phyloP scores from a whole-genome alignment of 1,140 invertebrate species.

The Chionoecetes opilio region DNA sequence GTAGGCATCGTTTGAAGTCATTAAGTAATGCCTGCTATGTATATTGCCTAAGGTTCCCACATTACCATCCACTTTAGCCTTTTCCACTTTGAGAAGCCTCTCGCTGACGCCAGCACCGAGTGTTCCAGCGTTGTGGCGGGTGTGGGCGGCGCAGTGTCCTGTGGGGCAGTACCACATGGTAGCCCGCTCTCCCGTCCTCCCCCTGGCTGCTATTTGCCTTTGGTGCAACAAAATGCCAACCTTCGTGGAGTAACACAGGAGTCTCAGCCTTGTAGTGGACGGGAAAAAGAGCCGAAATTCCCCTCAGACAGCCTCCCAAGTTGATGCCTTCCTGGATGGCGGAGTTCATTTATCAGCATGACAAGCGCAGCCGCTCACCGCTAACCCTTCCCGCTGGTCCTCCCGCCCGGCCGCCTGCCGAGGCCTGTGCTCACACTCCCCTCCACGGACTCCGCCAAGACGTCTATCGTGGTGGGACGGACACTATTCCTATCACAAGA shows the following conservation, averaged over 20 bases:
- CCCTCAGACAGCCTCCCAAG: background rate
- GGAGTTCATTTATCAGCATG: slow-evolving; percentile 65
- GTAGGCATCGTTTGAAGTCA: too few relatives aligned
- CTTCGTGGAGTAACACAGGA: background rate
- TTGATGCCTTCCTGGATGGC: slow-evolving; percentile 53
- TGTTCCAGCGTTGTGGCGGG: background rate
- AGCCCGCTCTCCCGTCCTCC: slow-evolving; percentile 5
- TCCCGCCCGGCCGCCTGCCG: background rate
- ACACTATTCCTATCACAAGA: background rate
- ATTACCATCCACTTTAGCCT: too few relatives aligned
- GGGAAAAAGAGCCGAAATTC: slow-evolving; percentile 35
- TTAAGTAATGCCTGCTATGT: too few relatives aligned
- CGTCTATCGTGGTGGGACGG: background rate
- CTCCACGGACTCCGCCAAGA: background rate
- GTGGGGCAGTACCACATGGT: slow-evolving; percentile 53
- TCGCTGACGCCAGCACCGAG: background rate
- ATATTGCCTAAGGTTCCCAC: too few relatives aligned
- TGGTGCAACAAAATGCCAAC: slow-evolving; percentile 34
- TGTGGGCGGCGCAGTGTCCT: background rate
- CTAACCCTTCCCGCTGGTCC: slow-evolving; percentile 20
- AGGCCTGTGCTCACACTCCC: background rate
- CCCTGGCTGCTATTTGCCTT: slow-evolving; percentile 48
- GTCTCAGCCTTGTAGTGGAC: background rate
- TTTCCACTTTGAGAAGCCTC: too few relatives aligned
- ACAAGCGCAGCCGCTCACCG: slow-evolving; percentile 59